phyloP scores from a whole-genome alignment of 2,888 invertebrate genomes.

The Melanchra persicariae region DNA sequence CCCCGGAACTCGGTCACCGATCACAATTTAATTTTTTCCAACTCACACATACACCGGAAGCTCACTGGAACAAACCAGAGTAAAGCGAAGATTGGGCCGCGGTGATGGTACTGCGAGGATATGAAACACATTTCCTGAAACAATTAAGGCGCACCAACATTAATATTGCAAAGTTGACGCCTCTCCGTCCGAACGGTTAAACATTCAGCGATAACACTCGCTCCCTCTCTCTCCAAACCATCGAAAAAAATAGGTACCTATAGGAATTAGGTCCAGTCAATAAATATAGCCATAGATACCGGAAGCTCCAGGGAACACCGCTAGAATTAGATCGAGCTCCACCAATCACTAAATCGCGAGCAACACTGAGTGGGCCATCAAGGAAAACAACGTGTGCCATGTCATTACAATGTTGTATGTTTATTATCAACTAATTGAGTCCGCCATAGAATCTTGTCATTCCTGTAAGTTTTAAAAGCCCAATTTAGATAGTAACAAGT shows the following conservation, averaged over 20 bases:
- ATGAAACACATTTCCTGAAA: constrained; percentile 71
- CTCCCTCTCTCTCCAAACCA: constrained; percentile 46
- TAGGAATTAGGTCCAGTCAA: constrained; percentile 23
- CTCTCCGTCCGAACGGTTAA: constrained; percentile 66
- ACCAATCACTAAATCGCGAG: constrained; percentile 40
- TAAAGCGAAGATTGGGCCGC: constrained; percentile 41
- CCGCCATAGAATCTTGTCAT: constrained; percentile 52
- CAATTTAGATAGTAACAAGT: constrained; percentile 61
- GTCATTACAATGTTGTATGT: constrained; percentile 41
- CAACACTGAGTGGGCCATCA: constrained; percentile 35
- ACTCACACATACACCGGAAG: constrained; percentile 41
- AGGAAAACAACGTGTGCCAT: constrained; percentile 39
- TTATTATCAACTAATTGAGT: constrained; percentile 58
- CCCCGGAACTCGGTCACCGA: constrained; percentile 57
- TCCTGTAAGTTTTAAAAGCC: constrained; percentile 54
- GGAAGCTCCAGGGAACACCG: constrained; percentile 27
- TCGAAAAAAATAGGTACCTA: constrained; percentile 55
- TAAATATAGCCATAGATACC: constrained; percentile 27
- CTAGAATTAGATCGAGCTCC: constrained; percentile 38
- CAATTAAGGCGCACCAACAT: constrained; percentile 74
- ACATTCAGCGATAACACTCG: constrained; percentile 65
- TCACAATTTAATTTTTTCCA: constrained; percentile 47
- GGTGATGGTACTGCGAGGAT: constrained; percentile 51
- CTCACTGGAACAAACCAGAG: constrained; percentile 31
- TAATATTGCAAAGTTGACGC: constrained; percentile 72